Evolutionary conservation across 35 echinoderm and acorn worm genomes (phyloP), one percentile per base, ranked within the genome.

Genomic region (Acanthaster planci): DNA sequence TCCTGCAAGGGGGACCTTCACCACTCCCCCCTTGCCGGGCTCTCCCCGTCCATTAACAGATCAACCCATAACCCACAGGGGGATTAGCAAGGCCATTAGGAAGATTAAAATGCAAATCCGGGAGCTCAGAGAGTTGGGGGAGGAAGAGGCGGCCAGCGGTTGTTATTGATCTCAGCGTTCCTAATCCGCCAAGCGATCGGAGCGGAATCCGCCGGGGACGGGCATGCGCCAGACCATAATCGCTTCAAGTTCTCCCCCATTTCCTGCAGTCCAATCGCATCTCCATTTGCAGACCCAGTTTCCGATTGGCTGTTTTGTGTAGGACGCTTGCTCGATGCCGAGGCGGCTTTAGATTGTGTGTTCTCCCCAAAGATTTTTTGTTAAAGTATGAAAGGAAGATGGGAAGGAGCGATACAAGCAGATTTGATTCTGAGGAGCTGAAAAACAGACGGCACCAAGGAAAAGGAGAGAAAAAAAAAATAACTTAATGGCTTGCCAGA

Each of bases 41-140:
- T 23, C 60, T 23, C 60, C 64, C 22, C 64, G 23, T 86, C 84
- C 84, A 86, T 86, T 86, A 86, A 86, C 84, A 86, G 84, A 86
- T 86, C 78, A 86, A 86, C 67, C 84, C 58, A 30, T 54, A 86
- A 86, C 76, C 84, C 84, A 53, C 40, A 9, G 84, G 84, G 84
- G 77, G 84, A 77, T 86, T 86, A 86, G 47, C 67, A 37, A 78
- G 84, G 67, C 84, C 84, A 86, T 86, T 86, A 86, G 84, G 75
- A 86, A 86, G 84, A 86, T 86, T 86, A 86, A 55, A 76, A 32
- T 42, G 44, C 76, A 86, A 86, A 86, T 86, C 84, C 72, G 51
- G 39, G 55, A 85, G 83, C 36, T 78, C 55, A 85, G 60, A 85
- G 83, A 85, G 12, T 47, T 42, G 34, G 42, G 37, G 40, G 83